phyloP scores from a whole-genome alignment of 2,113 vertebrate genomes.

The Elephantulus edwardii region DNA sequence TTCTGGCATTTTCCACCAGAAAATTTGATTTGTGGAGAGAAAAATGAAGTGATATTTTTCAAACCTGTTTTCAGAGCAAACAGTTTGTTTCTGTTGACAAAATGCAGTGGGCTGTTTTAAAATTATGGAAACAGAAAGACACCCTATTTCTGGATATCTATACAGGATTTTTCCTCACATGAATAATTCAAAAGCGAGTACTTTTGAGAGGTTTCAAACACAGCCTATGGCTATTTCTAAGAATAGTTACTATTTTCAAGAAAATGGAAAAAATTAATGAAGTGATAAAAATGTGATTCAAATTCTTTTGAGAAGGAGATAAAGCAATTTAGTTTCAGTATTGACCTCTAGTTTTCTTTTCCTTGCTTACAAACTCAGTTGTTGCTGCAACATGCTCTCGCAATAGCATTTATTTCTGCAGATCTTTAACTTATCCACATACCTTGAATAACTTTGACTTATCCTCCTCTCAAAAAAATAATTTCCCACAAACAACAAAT shows the following conservation, averaged over 20 bases:
- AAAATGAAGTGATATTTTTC: slow-evolving; percentile 40
- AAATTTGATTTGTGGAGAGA: slow-evolving; percentile 55
- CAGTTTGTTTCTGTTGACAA: slow-evolving; percentile 51
- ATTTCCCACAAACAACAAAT: too few relatives aligned
- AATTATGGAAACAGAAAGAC: slow-evolving; percentile 49
- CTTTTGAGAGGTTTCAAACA: slow-evolving; percentile 64
- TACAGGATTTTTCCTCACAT: slow-evolving; percentile 69
- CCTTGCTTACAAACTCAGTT: neutral
- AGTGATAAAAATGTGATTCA: slow-evolving; percentile 44
- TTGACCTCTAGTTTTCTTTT: neutral
- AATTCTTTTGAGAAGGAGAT: slow-evolving; percentile 39
- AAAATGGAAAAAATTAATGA: slow-evolving; percentile 56
- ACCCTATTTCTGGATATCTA: slow-evolving; percentile 60
- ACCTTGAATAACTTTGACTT: neutral
- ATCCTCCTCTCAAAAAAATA: neutral
- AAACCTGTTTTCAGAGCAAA: slow-evolving; percentile 44
- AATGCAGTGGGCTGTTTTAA: slow-evolving; percentile 59
- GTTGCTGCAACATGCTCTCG: neutral
- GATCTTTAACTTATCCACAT: neutral
- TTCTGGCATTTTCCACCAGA: neutral
- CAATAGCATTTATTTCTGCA: neutral
- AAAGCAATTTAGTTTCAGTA: neutral
- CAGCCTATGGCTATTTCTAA: slow-evolving; percentile 57
- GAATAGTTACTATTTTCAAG: slow-evolving; percentile 54
- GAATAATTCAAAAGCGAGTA: slow-evolving; percentile 70